phyloP scores from a whole-genome alignment of 2,113 vertebrate species.

The Cyrtonyx montezumae region DNA sequence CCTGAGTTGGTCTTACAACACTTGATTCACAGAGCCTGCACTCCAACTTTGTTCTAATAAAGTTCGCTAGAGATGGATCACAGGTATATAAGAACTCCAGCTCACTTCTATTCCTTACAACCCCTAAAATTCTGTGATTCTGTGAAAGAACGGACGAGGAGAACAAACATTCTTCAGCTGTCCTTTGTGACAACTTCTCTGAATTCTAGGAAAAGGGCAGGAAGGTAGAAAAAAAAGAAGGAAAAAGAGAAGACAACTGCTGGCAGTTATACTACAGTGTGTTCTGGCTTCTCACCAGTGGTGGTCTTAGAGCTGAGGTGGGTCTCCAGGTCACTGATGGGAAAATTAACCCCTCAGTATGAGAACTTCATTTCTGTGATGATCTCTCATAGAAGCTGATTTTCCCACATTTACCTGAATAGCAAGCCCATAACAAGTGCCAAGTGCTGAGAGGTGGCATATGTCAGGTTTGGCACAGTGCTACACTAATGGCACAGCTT shows the following conservation, averaged over 20 bases:
- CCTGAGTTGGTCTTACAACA: background rate
- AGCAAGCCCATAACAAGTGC: background rate
- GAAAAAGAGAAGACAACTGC: background rate
- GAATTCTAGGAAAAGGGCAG: background rate
- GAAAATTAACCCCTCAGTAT: accelerated
- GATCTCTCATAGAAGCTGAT: background rate
- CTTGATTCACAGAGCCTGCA: background rate
- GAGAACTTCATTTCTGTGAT: background rate
- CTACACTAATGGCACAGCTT: background rate
- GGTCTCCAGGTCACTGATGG: background rate
- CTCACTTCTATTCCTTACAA: background rate
- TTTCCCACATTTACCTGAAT: background rate
- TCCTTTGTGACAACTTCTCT: background rate
- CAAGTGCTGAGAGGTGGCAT: background rate
- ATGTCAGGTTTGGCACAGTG: background rate
- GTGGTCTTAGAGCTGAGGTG: background rate
- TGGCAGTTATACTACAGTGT: background rate
- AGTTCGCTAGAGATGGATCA: background rate
- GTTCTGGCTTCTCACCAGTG: background rate
- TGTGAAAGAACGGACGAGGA: no score
- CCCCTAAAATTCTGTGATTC: no score
- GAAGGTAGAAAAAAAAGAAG: background rate
- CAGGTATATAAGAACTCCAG: no score
- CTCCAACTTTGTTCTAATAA: background rate
- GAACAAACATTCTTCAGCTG: background rate